phyloP scores from a whole-genome alignment of 2,113 vertebrate species.

The Chlorodrepanis virens region DNA sequence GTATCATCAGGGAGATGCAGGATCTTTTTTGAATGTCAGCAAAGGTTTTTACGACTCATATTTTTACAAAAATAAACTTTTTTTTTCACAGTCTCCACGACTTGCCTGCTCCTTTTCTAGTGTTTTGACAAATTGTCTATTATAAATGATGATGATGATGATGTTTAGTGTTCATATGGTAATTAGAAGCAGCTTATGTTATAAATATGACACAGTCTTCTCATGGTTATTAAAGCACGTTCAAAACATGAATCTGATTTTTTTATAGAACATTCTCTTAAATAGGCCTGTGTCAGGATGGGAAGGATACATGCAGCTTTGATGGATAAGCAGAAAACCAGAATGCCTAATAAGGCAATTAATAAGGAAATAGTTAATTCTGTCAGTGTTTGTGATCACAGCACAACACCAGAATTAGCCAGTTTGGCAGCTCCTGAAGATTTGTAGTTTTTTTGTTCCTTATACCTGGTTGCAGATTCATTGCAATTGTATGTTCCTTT shows the following conservation, averaged over 20 bases:
- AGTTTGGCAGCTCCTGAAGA: neutral
- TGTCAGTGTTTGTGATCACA: neutral
- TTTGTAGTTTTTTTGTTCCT: neutral
- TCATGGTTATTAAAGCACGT: constrained; percentile 21
- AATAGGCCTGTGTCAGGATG: neutral
- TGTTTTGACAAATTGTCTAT: constrained; percentile 63
- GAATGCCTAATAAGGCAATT: constrained; percentile 1
- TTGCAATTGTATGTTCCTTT: neutral
- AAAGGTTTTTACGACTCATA: neutral
- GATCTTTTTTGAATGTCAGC: neutral
- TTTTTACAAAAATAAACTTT: constrained; percentile 30
- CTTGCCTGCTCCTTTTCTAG: neutral
- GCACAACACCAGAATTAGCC: neutral
- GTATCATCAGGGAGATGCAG: neutral
- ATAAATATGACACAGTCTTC: constrained; percentile 27
- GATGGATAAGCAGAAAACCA: neutral
- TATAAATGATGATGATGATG: constrained; percentile 29
- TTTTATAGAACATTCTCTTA: neutral
- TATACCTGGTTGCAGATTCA: neutral
- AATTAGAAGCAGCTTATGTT: constrained; percentile 53
- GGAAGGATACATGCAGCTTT: neutral
- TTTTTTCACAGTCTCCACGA: neutral
- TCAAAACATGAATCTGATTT: neutral
- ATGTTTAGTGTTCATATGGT: constrained; percentile 51
- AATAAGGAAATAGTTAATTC: neutral